Conservation (phyloP, 1,140 invertebrate genomes). For the Cylas formicarius region DNA sequence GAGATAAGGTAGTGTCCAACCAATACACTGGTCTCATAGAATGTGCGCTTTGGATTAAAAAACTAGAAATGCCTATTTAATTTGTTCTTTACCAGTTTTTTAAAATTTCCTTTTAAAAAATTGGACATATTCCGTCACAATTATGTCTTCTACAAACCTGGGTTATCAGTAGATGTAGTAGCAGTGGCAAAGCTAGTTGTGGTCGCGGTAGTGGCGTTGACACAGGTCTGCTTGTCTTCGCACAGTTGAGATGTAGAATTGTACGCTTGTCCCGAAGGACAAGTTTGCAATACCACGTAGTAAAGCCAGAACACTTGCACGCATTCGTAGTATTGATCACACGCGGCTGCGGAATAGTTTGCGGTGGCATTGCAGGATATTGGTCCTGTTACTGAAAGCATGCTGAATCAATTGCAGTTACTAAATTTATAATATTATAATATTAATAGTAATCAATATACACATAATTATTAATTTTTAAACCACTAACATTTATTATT, state of each 20-base stretch:
- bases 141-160: too few species aligned
- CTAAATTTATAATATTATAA: too few species aligned
- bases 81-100: too few species aligned
- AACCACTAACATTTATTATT: too few species aligned
- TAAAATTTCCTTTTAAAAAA: too few species aligned
- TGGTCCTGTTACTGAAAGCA: too few species aligned
- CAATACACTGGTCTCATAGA: background rate
- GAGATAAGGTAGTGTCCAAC: too few species aligned
- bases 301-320: constrained; percentile 11
- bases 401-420: too few species aligned
- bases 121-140: too few species aligned
- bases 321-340: constrained; percentile 15
- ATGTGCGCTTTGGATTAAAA: background rate
- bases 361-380: background rate
- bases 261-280: background rate
- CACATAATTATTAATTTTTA: too few species aligned
- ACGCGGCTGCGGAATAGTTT: constrained; percentile 6
- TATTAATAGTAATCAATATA: too few species aligned
- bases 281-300: constrained; percentile 4
- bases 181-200: background rate
- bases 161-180: background rate
- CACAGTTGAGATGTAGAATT: background rate
- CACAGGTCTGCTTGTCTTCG: background rate
- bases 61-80: background rate
- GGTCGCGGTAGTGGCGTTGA: background rate